A percentile compares a stretch with the other conserved stretches of the same genome.
Conservation (phyloP, 2,797 vertebrate species). For the Otolemur crassicaudatus region DNA sequence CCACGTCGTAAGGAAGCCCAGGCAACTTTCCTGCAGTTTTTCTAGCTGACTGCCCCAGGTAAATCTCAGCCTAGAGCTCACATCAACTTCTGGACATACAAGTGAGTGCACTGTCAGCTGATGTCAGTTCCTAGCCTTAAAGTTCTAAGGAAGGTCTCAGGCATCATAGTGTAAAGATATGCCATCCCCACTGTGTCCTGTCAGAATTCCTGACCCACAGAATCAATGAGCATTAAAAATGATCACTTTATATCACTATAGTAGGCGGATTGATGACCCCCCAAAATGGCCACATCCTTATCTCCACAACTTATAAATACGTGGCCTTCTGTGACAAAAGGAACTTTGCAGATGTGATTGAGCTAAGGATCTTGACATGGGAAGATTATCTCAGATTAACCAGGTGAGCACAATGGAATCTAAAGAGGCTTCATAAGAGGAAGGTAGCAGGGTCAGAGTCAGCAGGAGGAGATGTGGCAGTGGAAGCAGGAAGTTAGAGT, state of each 20-base stretch:
- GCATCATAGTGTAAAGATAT: rapidly evolving
- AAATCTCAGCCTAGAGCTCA: background rate
- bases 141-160: background rate
- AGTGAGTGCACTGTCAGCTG: too few relatives aligned
- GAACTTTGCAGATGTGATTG: background rate
- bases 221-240: background rate
- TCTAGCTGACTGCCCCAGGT: too few relatives aligned
- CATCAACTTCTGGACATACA: background rate
- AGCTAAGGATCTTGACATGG: background rate
- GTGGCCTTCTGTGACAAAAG: background rate
- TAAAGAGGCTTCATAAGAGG: background rate
- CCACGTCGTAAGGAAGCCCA: background rate
- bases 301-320: background rate
- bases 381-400: background rate
- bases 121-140: too few relatives aligned
- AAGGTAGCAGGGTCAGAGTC: background rate
- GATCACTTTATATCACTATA: background rate
- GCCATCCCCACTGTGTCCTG: too few relatives aligned
- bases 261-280: background rate
- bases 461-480: background rate
- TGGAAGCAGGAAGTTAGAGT: background rate
- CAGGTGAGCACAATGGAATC: background rate
- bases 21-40: rapidly evolving
- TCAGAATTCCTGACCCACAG: background rate
- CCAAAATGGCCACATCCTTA: too few relatives aligned